Conservation (phyloP, 2,797 vertebrate species). For the Pagetopsis macropterus region DNA sequence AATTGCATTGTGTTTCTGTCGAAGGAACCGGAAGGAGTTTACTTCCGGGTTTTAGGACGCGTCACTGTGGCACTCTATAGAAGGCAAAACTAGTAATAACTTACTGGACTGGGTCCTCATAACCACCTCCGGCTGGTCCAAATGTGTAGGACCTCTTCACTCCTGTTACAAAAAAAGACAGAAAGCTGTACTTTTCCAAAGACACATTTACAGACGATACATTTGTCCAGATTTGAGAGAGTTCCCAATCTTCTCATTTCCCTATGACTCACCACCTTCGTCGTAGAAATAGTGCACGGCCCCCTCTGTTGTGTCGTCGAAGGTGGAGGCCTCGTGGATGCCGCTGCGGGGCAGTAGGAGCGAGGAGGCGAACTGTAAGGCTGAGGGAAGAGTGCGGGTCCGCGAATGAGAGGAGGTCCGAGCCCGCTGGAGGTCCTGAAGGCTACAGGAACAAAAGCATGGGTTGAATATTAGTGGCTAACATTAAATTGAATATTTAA, state of each 20-base stretch:
- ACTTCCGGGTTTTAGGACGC: no score
- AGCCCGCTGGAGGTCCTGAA: constrained; percentile 90
- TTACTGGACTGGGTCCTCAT: constrained; percentile 92
- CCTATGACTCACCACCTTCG: constrained; percentile 86
- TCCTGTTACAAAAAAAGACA: constrained; percentile 74
- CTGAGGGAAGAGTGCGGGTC: constrained; percentile 88
- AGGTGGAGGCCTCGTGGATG: constrained; percentile 91
- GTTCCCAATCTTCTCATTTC: background rate
- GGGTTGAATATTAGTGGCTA: background rate
- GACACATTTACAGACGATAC: background rate
- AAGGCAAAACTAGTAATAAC: constrained; percentile 55
- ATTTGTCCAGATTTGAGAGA: background rate
- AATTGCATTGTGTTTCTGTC: no score
- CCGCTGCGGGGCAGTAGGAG: constrained; percentile 88
- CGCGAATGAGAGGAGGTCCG: constrained; percentile 90
- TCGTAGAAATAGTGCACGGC: constrained; percentile 94
- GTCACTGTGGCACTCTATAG: background rate
- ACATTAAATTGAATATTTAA: background rate
- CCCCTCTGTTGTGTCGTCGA: constrained; percentile 92
- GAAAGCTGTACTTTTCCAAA: background rate
- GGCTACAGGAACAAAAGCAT: constrained; percentile 70
- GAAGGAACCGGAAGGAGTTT: no score
- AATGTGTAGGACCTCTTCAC: constrained; percentile 93
- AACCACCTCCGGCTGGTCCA: constrained; percentile 90
- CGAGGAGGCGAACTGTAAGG: constrained; percentile 91